phyloP scores from a whole-genome alignment of 2,113 vertebrate genomes.

The Corythornis cristatus region DNA sequence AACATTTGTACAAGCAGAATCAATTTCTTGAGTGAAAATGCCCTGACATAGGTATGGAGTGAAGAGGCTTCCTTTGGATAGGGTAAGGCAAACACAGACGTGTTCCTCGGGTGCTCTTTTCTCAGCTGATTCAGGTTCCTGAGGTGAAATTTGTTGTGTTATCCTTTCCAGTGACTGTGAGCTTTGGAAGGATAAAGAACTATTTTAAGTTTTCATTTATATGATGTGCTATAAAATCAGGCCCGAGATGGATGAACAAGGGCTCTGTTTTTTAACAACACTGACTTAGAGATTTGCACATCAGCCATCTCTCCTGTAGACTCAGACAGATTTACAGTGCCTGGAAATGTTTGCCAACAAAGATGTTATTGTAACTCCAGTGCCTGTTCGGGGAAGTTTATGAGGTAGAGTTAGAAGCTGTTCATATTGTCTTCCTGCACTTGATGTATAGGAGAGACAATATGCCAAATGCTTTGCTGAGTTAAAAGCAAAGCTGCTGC shows the following conservation, averaged over 20 bases:
- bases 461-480: background rate
- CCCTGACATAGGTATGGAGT: background rate
- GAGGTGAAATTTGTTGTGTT: background rate
- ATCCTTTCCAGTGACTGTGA: conserved; percentile 37
- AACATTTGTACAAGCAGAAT: background rate
- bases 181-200: conserved; percentile 46
- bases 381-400: conserved; percentile 55
- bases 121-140: background rate
- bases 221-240: conserved; percentile 50
- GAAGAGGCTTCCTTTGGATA: background rate
- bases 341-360: conserved; percentile 68
- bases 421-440: conserved; percentile 54
- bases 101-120: background rate
- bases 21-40: background rate
- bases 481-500: conserved; percentile 40
- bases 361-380: conserved; percentile 63
- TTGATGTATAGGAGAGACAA: conserved; percentile 41
- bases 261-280: conserved; percentile 69
- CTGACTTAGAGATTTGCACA: conserved; percentile 54
- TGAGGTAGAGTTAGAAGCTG: conserved; percentile 51
- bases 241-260: conserved; percentile 45
- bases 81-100: background rate
- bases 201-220: conserved; percentile 69
- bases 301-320: conserved; percentile 55
- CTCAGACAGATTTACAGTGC: conserved; percentile 62